A percentile compares a stretch with the other conserved stretches of the same genome.
Evolutionary conservation across 2,888 invertebrate genomes (phyloP).

Genomic region (Meganola albula): DNA sequence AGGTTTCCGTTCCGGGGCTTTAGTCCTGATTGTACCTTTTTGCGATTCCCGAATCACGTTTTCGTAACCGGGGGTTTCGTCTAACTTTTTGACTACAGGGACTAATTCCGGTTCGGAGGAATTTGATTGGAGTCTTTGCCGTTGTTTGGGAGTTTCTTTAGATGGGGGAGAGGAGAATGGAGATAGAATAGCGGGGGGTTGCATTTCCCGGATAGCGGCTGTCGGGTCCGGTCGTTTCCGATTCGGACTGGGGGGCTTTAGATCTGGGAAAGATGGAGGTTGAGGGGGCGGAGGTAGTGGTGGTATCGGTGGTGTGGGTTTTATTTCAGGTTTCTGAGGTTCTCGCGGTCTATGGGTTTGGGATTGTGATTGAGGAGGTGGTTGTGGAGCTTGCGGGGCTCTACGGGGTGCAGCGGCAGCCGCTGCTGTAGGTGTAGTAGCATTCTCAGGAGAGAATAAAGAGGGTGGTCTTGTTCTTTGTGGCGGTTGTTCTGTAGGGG

Average conservation of each 20-base stretch:
- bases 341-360: conserved; percentile 20
- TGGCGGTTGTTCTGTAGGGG: conserved; percentile 43
- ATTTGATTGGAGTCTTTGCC: conserved; percentile 55
- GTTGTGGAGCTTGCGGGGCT: conserved; percentile 38
- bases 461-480: conserved; percentile 76
- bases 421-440: conserved; percentile 63
- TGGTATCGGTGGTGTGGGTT: conserved; percentile 44
- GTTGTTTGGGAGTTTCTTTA: conserved; percentile 48
- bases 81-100: conserved; percentile 80
- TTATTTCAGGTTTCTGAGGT: conserved; percentile 22
- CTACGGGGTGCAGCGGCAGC: conserved; percentile 50
- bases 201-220: conserved; percentile 58
- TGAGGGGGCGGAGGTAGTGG: conserved; percentile 17
- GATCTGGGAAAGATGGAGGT: conserved; percentile 33
- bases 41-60: conserved; percentile 77
- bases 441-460: conserved; percentile 82
- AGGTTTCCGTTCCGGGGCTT: conserved; percentile 58
- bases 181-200: conserved; percentile 61
- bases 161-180: conserved; percentile 70
- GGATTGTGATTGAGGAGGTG: conserved; percentile 33
- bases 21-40: conserved; percentile 50
- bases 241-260: conserved; percentile 42
- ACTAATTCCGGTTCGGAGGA: conserved; percentile 78
- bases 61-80: conserved; percentile 80
- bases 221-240: conserved; percentile 55